Base-by-base conservation (phyloP, 1,140 invertebrate genomes). In the Maniola jurtina region DNA sequence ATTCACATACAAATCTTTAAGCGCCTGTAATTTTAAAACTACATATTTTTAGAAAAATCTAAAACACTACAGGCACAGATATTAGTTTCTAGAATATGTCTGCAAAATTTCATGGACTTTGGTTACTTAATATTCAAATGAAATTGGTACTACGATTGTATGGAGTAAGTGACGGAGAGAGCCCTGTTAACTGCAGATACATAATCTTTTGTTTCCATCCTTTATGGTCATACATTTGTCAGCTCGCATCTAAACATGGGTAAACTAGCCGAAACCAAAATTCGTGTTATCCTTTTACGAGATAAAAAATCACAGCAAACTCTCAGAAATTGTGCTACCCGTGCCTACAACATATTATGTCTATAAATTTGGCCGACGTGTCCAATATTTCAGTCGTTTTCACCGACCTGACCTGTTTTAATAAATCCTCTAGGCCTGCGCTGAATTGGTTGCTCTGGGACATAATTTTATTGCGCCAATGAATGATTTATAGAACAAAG, bases 361-460 rank as follows among this genome's bases (percentile, higher is more conserved):
- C 86, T 86, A 89, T 90, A 90, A 88, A 90, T 90, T 88, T 82
- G 77, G 79, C 79, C 80, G 85, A 90, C 84, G 71, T 84, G 74
- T 66, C 77, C 81, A 90, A 90, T 90, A 88, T 88, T 86, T 88
- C 81, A 88, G 80, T 76, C 77, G 83, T 85, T 90, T 88, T 86
- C 84, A 86, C 84, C 77, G 78, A 77, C 73, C 74, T 81, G 76
- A 84, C 78, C 79, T 88, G 77, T 80, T 81, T 83, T 88, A 84
- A 90, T 88, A 88, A 88, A 88, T 88, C 75, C 77, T 70, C 64
- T 73, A 75, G 68, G 79, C 73, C 72, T 74, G 73, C 75, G 71
- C 74, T 76, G 75, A 72, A 60, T 70, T 70, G 56, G 71, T 73
- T 66, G 67, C 71, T 69, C 63, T 66, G 65, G 69, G 71, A 69